Evolutionary conservation across 2,888 invertebrate genomes (phyloP), one percentile per base, ranked within the genome.

Genomic region (Amphimallon solstitiale): DNA sequence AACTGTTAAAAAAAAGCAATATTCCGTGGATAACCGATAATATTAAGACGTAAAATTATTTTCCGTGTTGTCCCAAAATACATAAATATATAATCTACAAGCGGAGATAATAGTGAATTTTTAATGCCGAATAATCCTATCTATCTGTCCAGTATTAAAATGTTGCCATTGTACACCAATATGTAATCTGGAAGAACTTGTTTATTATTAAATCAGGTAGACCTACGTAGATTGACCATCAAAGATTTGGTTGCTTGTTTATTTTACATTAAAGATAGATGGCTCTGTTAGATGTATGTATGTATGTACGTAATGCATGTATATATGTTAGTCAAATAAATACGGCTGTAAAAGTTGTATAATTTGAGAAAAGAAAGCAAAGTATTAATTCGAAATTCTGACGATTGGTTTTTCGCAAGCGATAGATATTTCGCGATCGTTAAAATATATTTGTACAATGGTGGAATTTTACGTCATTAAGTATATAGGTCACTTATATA

Each of bases 181-280:
- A n/a, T n/a, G 29, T 23, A 19, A 59, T 59, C 29, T 40, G 7
- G 10, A 12, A 59, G 43, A 43, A 14, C 14, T 43, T 59, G 56
- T 59, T 59, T 59, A 59, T 59, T 59, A 56, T 56, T n/a, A n/a
- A n/a, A n/a, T 5, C 9, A 40, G 40, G 43, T 9, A 29, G 15
- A 40, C 43, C 15, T 45, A 17, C 43, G 29, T 14, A 43, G 4
- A 19, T 43, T 15, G 43, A 59, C 19, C 56, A 43, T 43, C 56
- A 59, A 43, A 56, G 40, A 56, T 21, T 6, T 14, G n/a, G 2
- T 15, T 7, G 56, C 34, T 59, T 59, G 43, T 59, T 59, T 43
- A 14, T 43, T 17, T 45, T 59, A 23, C 23, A 59, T 59, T 43
- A 56, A 51, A 40, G 56, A 43, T 43, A 38, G 56, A 54, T 54